Percentiles rank a stretch among this genome's conserved stretches.
Evolutionary conservation across 1,140 invertebrate genomes (phyloP).

Genomic region (Panagrolaimus sp.): DNA sequence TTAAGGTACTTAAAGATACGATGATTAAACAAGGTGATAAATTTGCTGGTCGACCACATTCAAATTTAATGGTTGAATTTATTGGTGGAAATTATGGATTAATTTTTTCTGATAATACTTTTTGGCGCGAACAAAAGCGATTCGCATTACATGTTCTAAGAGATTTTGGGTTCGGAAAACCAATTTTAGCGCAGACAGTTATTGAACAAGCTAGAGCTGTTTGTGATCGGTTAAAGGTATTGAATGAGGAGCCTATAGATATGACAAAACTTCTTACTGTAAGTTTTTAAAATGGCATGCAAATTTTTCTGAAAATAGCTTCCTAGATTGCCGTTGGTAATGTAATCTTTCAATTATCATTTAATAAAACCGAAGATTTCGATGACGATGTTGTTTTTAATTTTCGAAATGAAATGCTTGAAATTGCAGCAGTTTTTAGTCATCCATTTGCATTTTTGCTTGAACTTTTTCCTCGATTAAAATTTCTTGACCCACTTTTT

Average conservation of each 20-base stretch:
- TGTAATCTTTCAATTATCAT: too few species aligned
- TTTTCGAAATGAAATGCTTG: too few species aligned
- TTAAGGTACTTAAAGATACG: background rate
- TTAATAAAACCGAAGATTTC: too few species aligned
- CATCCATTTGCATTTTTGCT: too few species aligned
- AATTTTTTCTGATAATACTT: background rate
- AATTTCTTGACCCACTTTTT: too few species aligned
- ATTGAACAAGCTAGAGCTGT: too few species aligned
- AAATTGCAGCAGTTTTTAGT: too few species aligned
- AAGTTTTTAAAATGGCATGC: background rate
- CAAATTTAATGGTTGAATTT: background rate
- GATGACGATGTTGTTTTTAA: too few species aligned
- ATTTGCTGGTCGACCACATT: background rate
- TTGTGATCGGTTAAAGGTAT: background rate
- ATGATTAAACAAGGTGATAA: background rate
- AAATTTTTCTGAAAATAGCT: too few species aligned
- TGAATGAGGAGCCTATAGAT: background rate
- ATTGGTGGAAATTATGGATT: background rate
- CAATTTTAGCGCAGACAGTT: slow-evolving; percentile 24
- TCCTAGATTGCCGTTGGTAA: too few species aligned
- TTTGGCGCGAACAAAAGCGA: background rate
- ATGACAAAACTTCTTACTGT: background rate
- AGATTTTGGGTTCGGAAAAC: slow-evolving; percentile 29
- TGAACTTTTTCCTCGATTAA: too few species aligned
- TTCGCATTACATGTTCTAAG: slow-evolving; percentile 16